phyloP scores from a whole-genome alignment of 2,113 vertebrate species.

The Heterocephalus glaber region DNA sequence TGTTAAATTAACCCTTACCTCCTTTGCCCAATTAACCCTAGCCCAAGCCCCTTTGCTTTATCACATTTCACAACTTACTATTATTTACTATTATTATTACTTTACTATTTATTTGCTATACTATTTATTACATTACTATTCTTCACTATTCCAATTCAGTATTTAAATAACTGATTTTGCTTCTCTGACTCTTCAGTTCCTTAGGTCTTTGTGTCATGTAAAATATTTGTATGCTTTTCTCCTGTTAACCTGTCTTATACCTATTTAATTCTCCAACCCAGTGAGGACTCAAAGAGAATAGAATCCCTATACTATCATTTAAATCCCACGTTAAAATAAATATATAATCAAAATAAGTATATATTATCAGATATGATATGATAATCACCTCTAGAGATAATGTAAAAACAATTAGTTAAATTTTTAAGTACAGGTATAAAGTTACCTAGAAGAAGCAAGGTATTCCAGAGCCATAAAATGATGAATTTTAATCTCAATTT shows the following conservation, averaged over 20 bases:
- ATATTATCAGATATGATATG: background rate
- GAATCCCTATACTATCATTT: background rate
- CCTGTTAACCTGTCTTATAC: background rate
- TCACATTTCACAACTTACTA: no score
- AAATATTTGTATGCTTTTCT: background rate
- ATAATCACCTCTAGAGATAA: slow-evolving; percentile 12
- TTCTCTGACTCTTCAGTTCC: background rate
- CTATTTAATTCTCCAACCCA: background rate
- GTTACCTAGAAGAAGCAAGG: background rate
- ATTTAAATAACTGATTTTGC: background rate
- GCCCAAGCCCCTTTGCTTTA: background rate
- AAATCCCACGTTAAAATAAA: background rate
- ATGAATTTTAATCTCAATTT: background rate
- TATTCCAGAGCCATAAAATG: background rate
- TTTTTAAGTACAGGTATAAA: background rate
- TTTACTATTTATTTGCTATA: background rate
- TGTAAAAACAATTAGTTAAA: background rate
- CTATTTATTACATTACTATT: background rate
- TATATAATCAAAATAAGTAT: background rate
- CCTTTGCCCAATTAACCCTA: background rate
- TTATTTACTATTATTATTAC: background rate
- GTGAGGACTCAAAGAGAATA: background rate
- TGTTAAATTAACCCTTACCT: background rate
- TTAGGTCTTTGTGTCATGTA: background rate
- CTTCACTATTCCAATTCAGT: background rate